These are phyloP conservation scores for Halcyon badia DNA, from an alignment of 2,797 vertebrate species.

Conservation along the genomic window DNA sequence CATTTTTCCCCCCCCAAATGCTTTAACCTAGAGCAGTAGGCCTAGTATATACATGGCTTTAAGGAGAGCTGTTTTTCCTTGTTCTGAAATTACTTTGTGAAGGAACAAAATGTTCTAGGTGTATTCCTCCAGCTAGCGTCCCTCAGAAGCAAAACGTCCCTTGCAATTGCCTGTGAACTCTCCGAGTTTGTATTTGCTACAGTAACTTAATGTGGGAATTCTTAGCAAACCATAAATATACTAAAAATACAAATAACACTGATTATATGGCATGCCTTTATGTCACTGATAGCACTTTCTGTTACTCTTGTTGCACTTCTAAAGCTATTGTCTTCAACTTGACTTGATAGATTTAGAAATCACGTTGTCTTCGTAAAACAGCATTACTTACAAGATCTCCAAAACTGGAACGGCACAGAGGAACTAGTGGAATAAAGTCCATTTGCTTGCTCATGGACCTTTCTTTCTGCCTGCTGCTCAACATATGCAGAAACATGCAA, in stretches of 20 bases:
- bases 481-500: background rate
- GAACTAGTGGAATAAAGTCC: background rate
- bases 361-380: background rate
- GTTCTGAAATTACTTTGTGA: background rate
- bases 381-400: background rate
- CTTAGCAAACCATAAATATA: background rate
- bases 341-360: background rate
- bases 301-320: background rate
- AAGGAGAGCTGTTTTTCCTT: background rate
- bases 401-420: background rate
- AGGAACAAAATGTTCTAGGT: background rate
- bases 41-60: background rate
- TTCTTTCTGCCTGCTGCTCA: background rate
- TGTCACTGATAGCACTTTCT: background rate
- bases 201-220: background rate
- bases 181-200: background rate
- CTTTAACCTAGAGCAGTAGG: background rate
- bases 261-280: background rate
- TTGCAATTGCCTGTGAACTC: background rate
- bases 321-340: background rate
- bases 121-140: background rate
- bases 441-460: background rate
- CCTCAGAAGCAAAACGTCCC: background rate
- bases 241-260: background rate
- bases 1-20: accelerated